Percentiles rank a stretch among this genome's conserved stretches.
Conservation (phyloP, 2,797 vertebrate species). For the Thunnus albacares region DNA sequence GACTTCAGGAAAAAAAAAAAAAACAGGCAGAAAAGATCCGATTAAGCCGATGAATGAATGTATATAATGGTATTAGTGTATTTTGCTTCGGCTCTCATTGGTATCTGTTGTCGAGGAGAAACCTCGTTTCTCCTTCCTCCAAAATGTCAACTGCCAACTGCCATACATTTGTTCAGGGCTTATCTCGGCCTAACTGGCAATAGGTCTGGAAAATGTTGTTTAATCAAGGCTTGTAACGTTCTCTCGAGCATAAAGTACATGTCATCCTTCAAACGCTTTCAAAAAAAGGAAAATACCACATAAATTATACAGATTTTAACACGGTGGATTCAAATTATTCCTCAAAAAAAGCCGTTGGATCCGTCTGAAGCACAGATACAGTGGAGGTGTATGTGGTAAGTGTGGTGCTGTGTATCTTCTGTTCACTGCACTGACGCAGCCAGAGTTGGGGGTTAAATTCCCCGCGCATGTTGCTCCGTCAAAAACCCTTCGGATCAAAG, state of each 20-base stretch:
- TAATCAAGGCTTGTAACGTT: slow-evolving; percentile 23
- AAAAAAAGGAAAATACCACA: slow-evolving; percentile 20
- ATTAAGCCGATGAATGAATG: slow-evolving; percentile 51
- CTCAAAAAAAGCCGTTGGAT: neutral
- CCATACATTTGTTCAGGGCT: slow-evolving; percentile 50
- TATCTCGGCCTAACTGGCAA: slow-evolving; percentile 56
- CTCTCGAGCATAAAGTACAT: slow-evolving; percentile 3
- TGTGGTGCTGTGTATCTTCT: neutral
- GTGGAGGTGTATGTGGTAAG: neutral
- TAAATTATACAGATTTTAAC: neutral
- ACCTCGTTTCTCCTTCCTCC: slow-evolving; percentile 37
- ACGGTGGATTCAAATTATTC: neutral
- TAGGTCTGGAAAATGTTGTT: slow-evolving; percentile 41
- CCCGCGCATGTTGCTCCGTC: slow-evolving; percentile 15
- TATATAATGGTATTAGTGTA: slow-evolving; percentile 30
- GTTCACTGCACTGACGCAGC: slow-evolving; percentile 2
- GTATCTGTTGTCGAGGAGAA: slow-evolving; percentile 32
- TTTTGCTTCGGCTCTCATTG: slow-evolving; percentile 40
- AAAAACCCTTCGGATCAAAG: slow-evolving; percentile 46
- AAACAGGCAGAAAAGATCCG: slow-evolving; percentile 31
- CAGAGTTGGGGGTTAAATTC: slow-evolving; percentile 26
- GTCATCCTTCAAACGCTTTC: neutral
- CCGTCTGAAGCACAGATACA: neutral
- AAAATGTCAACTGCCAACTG: slow-evolving; percentile 68
- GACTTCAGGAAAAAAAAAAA: slow-evolving; percentile 30